Evolutionary conservation across 2,797 vertebrate species (phyloP).

Genomic region (Sus cebifrons): DNA sequence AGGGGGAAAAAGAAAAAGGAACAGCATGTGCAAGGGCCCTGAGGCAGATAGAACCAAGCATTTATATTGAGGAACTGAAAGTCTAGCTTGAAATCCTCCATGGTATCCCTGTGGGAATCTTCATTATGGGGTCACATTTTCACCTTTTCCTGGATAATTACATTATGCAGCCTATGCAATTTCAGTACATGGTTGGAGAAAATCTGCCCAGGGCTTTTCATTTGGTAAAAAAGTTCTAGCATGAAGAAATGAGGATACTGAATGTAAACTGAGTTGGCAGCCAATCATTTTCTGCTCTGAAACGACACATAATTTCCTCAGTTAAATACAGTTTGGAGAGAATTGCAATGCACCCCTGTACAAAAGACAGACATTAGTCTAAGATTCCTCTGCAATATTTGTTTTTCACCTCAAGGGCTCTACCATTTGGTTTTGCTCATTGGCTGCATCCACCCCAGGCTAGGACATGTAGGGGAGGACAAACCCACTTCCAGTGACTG

Average conservation of each 20-base stretch:
- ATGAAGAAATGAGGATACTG: neutral
- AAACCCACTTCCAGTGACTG: neutral
- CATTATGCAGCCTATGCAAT: neutral
- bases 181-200: neutral
- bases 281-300: neutral
- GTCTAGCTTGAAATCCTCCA: neutral
- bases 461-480: neutral
- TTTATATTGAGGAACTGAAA: neutral
- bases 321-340: constrained; percentile 43
- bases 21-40: neutral
- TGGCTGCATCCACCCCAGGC: neutral
- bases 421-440: neutral
- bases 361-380: neutral
- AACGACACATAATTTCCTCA: neutral
- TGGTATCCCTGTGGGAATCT: neutral
- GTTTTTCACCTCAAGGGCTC: neutral
- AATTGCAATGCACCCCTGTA: neutral
- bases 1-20: neutral
- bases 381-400: neutral
- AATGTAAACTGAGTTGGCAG: neutral
- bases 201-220: neutral
- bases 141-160: neutral
- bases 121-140: neutral
- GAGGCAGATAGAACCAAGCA: neutral
- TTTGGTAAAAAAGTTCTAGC: neutral